Evolutionary conservation across 1,140 invertebrate species (phyloP).

Genomic region (Thaumatotibia leucotreta): DNA sequence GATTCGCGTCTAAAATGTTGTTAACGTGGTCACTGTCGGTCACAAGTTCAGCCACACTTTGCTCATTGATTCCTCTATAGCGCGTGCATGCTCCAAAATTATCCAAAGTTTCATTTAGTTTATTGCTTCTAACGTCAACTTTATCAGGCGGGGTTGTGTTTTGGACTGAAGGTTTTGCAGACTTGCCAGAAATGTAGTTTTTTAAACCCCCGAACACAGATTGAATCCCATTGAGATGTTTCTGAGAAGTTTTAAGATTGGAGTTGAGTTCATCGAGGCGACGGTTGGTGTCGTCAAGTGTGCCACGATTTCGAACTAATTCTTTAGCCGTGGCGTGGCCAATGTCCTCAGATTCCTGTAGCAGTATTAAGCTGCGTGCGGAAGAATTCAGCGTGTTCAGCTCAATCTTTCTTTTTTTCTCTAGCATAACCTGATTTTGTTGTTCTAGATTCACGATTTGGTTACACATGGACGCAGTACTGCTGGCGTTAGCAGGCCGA

Average conservation of each 20-base stretch:
- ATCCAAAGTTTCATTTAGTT: slow-evolving; percentile 46
- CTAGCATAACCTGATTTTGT: slow-evolving; percentile 82
- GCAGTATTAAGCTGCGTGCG: slow-evolving; percentile 85
- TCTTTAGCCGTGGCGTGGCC: slow-evolving; percentile 94
- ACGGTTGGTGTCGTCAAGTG: slow-evolving; percentile 91
- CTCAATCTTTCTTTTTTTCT: slow-evolving; percentile 86
- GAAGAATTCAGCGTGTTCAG: slow-evolving; percentile 90
- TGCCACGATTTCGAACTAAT: slow-evolving; percentile 91
- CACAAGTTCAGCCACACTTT: slow-evolving; percentile 41
- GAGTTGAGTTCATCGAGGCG: slow-evolving; percentile 94
- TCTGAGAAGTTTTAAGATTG: slow-evolving; percentile 92
- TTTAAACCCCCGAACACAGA: slow-evolving; percentile 95
- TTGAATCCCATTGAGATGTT: slow-evolving; percentile 96
- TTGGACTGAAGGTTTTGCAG: slow-evolving; percentile 68
- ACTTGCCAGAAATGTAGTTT: slow-evolving; percentile 89
- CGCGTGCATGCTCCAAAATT: slow-evolving; percentile 60
- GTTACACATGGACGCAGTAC: slow-evolving; percentile 42
- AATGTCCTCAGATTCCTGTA: slow-evolving; percentile 92
- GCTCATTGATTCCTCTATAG: slow-evolving; percentile 63
- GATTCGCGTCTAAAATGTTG: slow-evolving; percentile 83
- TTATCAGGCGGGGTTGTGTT: slow-evolving; percentile 51
- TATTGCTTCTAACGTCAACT: slow-evolving; percentile 40
- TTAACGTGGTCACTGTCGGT: slow-evolving; percentile 80
- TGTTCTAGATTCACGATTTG: slow-evolving; percentile 77
- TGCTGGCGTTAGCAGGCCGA: not conserved